Evolutionary conservation across 2,113 vertebrate genomes (phyloP).

Genomic region (Petrocephalus microphthalmus): DNA sequence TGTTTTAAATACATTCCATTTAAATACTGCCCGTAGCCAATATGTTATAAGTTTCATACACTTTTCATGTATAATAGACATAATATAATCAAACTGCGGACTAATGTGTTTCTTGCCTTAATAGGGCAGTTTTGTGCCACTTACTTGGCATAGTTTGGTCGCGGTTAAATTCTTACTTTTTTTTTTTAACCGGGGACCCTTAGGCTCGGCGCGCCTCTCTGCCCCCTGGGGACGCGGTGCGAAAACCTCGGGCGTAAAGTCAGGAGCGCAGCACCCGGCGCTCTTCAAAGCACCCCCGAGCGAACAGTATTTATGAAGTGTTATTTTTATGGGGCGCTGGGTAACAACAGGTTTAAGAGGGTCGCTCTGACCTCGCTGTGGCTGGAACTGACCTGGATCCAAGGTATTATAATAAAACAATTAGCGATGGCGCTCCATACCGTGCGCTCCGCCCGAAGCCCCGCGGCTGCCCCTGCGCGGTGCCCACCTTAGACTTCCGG

Average conservation of each 20-base stretch:
- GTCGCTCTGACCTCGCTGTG: slow-evolving; percentile 55
- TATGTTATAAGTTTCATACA: not conserved
- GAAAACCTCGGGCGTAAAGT: not conserved
- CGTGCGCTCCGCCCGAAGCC: slow-evolving; percentile 43
- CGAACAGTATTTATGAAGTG: slow-evolving; percentile 62
- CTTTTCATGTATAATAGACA: not conserved
- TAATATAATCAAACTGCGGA: not conserved
- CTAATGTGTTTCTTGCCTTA: not conserved
- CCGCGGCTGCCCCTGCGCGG: not conserved
- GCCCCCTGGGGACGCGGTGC: not conserved
- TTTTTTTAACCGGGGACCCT: not conserved
- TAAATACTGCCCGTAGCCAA: not conserved
- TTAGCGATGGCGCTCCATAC: slow-evolving; percentile 44
- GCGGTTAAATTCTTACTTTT: not conserved
- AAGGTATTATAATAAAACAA: slow-evolving; percentile 50
- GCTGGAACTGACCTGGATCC: slow-evolving; percentile 50
- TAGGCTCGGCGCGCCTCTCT: not conserved
- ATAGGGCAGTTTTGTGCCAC: not conserved
- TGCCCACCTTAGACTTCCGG: not conserved
- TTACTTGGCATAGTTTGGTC: not conserved
- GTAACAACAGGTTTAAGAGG: slow-evolving; percentile 68
- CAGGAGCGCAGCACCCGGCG: not conserved
- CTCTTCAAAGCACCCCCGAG: not conserved
- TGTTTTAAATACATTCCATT: no score
- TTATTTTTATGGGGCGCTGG: slow-evolving; percentile 65